Conservation (phyloP, 1,140 invertebrate genomes). For the Ostrea denselamellosa region DNA sequence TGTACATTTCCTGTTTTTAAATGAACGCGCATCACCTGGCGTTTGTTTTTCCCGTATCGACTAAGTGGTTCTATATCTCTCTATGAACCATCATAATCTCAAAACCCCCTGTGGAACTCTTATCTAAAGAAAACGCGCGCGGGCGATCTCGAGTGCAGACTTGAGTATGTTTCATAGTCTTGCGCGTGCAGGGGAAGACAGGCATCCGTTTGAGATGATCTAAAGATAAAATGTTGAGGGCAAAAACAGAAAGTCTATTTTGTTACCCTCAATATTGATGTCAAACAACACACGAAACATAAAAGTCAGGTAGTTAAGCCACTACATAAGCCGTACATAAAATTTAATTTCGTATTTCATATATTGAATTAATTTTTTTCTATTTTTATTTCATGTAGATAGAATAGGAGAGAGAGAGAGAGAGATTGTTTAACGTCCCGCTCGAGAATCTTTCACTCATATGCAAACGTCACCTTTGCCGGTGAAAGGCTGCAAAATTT, state of each 20-base stretch:
- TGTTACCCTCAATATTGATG: background rate
- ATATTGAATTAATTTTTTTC: too few relatives aligned
- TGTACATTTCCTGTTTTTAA: conserved; percentile 9
- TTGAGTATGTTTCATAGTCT: background rate
- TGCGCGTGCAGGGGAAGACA: background rate
- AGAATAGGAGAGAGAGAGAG: too few relatives aligned
- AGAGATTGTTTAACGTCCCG: too few relatives aligned
- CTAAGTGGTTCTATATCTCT: background rate
- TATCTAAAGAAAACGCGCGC: background rate
- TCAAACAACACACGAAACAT: too few relatives aligned
- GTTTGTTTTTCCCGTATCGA: background rate
- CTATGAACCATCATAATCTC: background rate
- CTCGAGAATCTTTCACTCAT: too few relatives aligned
- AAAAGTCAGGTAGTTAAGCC: too few relatives aligned
- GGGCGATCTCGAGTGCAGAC: background rate
- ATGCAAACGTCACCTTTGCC: too few relatives aligned
- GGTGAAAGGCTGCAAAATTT: too few relatives aligned
- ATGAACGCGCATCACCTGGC: background rate
- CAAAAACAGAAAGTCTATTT: background rate
- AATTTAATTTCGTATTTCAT: too few relatives aligned
- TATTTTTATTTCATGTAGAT: too few relatives aligned
- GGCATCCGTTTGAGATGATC: background rate
- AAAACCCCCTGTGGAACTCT: background rate
- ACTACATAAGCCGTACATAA: too few relatives aligned
- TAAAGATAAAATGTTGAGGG: background rate